Base-by-base conservation (phyloP, 2,888 invertebrate species). In the Habrosyne pyritoides region DNA sequence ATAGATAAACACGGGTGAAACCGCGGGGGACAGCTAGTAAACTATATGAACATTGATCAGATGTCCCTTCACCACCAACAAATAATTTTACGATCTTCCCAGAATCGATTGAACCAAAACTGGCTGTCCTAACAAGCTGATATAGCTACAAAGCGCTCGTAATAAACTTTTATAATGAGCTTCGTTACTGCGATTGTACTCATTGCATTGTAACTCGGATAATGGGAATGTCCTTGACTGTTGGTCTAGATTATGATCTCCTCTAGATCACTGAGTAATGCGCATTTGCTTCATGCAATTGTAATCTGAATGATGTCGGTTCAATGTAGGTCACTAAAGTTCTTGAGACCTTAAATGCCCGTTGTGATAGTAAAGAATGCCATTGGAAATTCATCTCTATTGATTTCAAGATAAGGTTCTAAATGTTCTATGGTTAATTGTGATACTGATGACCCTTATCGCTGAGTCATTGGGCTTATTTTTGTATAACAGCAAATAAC, bases 111-210 rank as follows among this genome's bases (percentile, higher is more conserved):
- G n/a, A 14, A 14, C 42, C 42, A 42, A 42, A 42, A 8, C 42
- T 42, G 18, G 14, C 18, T 42, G 8, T 8, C 8, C 6, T 42
- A 42, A 42, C 18, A 42, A 42, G 42, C 42, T 42, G 33, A 12
- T 1, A 30, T 18, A n/a, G n/a, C n/a, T n/a, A 18, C 14, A 42
- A 42, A 33, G 33, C 33, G 8, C 18, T 36, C 6, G 18, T 42
- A 42, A 42, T 42, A 42, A 42, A 42, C 42, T n/a, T 33, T n/a
- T 8, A 42, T 42, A 42, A 42, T 42, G 18, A 42, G 42, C 42
- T 42, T 42, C 14, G 42, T 42, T 42, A 42, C 18, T 8, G 42
- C 6, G 18, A 42, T 42, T 14, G 36, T 36, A 42, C 42, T 8
- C 42, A 18, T 42, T 18, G 14, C 42, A 42, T 42, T 18, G 36